A percentile compares a stretch with the other conserved stretches of the same genome.
phyloP scores from a whole-genome alignment of 2,113 vertebrate genomes.

The Syngnathus scovelli region DNA sequence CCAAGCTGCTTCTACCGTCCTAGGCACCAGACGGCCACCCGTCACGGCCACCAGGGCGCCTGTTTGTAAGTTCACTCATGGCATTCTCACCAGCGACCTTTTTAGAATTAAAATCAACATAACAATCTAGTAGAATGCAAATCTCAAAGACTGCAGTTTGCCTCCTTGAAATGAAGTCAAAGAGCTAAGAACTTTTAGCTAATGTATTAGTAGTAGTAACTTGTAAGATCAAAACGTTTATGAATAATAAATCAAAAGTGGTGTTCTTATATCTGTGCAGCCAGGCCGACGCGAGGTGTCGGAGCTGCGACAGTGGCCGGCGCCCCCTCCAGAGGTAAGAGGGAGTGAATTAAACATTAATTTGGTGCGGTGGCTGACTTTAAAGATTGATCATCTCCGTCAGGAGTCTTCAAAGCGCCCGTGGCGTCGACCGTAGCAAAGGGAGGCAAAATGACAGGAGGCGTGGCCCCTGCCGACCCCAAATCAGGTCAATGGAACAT shows the following conservation, averaged over 20 bases:
- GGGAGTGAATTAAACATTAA: not conserved
- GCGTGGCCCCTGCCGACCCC: not conserved
- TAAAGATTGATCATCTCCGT: not conserved
- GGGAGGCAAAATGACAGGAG: constrained; percentile 20
- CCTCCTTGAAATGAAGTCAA: too few relatives aligned
- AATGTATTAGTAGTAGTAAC: too few relatives aligned
- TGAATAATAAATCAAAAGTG: too few relatives aligned
- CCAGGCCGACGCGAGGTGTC: constrained; percentile 29
- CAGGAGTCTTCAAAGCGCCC: constrained; percentile 47
- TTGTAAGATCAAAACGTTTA: too few relatives aligned
- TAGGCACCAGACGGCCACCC: constrained; percentile 26
- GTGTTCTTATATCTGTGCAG: constrained; percentile 25
- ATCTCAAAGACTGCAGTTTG: too few relatives aligned
- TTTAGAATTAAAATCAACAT: too few relatives aligned
- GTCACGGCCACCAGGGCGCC: constrained; percentile 22
- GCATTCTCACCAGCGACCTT: too few relatives aligned
- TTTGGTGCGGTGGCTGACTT: not conserved
- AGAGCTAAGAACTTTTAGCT: too few relatives aligned
- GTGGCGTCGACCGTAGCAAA: constrained; percentile 37
- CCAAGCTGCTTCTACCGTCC: constrained; percentile 42
- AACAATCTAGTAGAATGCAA: too few relatives aligned
- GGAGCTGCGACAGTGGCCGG: constrained; percentile 66
- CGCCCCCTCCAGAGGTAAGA: constrained; percentile 66
- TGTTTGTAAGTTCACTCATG: constrained; percentile 31
- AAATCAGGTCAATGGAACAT: constrained; percentile 14